Evolutionary conservation across 2,113 vertebrate genomes (phyloP).

Genomic region (Circaetus cinerascens): DNA sequence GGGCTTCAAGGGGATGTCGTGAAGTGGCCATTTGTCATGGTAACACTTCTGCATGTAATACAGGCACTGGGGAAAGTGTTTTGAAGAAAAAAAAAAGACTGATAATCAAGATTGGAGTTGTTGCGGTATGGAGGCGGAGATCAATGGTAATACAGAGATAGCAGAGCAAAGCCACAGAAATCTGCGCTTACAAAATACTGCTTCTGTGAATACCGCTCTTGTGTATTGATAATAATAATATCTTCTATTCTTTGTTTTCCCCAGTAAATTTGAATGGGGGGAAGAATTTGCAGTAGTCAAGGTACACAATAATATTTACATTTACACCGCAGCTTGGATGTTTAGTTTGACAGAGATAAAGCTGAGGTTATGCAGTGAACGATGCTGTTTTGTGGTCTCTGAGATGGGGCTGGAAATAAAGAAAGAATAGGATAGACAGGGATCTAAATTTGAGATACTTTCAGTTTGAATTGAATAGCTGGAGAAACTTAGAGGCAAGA

Average conservation of each 20-base stretch:
- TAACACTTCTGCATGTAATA: background rate
- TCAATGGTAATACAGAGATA: background rate
- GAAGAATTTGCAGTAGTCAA: background rate
- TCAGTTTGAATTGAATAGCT: background rate
- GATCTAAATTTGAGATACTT: background rate
- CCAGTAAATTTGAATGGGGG: background rate
- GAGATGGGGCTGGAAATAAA: background rate
- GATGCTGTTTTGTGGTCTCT: background rate
- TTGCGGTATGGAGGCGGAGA: background rate
- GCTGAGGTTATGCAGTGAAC: background rate
- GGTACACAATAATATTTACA: background rate
- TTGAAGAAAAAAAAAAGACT: background rate
- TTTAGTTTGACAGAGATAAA: background rate
- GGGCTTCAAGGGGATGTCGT: background rate
- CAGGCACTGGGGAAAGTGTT: background rate
- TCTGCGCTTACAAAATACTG: background rate
- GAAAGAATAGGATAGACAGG: background rate
- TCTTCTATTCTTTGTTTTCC: background rate
- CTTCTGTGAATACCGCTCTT: background rate
- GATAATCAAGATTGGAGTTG: background rate
- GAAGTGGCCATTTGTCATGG: background rate
- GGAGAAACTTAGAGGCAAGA: background rate
- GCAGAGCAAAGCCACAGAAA: background rate
- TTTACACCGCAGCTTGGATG: background rate
- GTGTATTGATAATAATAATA: background rate